A percentile compares a stretch with the other conserved stretches of the same genome.
Conservation (phyloP, 2,797 vertebrate genomes). For the Pelobates cultripes region DNA sequence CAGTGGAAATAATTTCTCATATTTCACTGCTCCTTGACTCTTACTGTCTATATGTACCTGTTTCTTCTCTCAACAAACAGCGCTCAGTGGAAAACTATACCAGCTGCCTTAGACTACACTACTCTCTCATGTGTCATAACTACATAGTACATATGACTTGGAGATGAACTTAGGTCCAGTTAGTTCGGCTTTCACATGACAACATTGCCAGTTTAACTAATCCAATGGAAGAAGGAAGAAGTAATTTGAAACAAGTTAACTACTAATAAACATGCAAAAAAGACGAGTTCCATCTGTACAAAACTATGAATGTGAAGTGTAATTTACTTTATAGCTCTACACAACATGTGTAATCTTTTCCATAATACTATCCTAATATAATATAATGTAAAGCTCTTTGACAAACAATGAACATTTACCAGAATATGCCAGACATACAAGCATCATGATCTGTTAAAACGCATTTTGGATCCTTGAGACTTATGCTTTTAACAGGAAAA, state of each 20-base stretch:
- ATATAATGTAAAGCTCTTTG: too few relatives aligned
- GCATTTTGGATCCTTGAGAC: too few relatives aligned
- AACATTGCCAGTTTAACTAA: slow-evolving; percentile 41
- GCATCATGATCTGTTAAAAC: too few relatives aligned
- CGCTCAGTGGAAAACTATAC: slow-evolving; percentile 35
- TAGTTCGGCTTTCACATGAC: slow-evolving; percentile 25
- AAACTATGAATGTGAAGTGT: slow-evolving; percentile 9
- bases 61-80: slow-evolving; percentile 34
- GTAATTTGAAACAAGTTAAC: neutral
- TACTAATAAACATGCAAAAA: neutral
- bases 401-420: too few relatives aligned
- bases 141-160: slow-evolving; percentile 49
- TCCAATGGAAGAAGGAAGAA: neutral
- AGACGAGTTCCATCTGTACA: slow-evolving; percentile 11
- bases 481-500: too few relatives aligned
- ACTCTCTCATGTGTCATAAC: slow-evolving; percentile 35
- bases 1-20: slow-evolving; percentile 53
- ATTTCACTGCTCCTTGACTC: slow-evolving; percentile 45
- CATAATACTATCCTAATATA: too few relatives aligned
- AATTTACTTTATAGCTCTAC: neutral
- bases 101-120: slow-evolving; percentile 44
- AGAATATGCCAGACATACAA: too few relatives aligned
- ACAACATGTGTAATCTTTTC: too few relatives aligned
- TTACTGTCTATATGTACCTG: slow-evolving; percentile 41
- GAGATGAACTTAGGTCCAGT: slow-evolving; percentile 40